Evolutionary conservation across 2,797 vertebrate genomes (phyloP).

Genomic region (Rachycentron canadum): DNA sequence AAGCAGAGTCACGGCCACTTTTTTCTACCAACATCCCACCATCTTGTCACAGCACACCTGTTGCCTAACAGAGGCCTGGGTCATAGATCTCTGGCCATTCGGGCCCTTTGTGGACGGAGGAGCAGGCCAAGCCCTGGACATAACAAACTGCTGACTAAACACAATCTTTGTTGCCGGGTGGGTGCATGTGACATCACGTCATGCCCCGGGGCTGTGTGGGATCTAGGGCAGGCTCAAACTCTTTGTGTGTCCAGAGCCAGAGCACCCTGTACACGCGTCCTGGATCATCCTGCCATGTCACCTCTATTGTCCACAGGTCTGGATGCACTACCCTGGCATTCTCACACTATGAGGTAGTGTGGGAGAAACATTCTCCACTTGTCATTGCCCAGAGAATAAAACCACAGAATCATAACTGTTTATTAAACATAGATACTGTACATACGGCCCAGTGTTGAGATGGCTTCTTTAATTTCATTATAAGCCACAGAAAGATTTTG

Average conservation of each 20-base stretch:
- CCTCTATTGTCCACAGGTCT: constrained; percentile 71
- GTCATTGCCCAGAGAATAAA: constrained; percentile 43
- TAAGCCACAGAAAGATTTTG: constrained; percentile 21
- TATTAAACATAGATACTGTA: not conserved
- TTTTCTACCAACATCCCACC: not conserved
- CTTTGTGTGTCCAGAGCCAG: constrained; percentile 73
- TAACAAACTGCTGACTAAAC: constrained; percentile 82
- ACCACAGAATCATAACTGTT: constrained; percentile 13
- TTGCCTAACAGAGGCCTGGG: constrained; percentile 61
- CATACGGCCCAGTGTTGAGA: not conserved
- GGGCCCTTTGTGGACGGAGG: constrained; percentile 71
- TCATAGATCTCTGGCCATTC: constrained; percentile 64
- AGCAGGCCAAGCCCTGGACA: constrained; percentile 69
- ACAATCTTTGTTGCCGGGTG: constrained; percentile 76
- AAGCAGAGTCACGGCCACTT: constrained; percentile 1
- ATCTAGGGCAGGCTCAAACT: constrained; percentile 79
- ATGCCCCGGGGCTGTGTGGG: constrained; percentile 68
- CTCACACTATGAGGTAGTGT: constrained; percentile 71
- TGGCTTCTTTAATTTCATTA: constrained; percentile 19
- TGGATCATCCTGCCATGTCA: constrained; percentile 78
- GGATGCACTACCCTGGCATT: constrained; percentile 73
- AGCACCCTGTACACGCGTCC: constrained; percentile 63
- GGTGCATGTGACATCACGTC: constrained; percentile 81
- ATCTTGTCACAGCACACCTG: constrained; percentile 66
- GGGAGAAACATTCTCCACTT: constrained; percentile 55